Percentiles rank a stretch among this genome's conserved stretches.
phyloP scores from a whole-genome alignment of 2,888 invertebrate genomes.

The Baronia brevicornis region DNA sequence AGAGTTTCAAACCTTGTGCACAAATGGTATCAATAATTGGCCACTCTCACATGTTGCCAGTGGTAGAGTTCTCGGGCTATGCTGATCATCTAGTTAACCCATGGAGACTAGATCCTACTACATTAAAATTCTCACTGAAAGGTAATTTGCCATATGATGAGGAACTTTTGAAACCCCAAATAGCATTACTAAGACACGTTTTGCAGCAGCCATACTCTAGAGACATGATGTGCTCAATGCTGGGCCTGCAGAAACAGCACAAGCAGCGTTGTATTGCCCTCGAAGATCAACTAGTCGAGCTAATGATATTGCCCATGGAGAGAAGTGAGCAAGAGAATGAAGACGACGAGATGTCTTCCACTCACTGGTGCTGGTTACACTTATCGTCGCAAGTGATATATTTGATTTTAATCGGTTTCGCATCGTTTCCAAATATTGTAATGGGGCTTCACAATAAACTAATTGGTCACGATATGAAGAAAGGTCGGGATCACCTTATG shows the following conservation, averaged over 20 bases:
- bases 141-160: conserved; percentile 91
- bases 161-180: conserved; percentile 91
- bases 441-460: conserved; percentile 90
- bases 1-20: conserved; percentile 93
- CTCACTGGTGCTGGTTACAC: conserved; percentile 94
- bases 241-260: conserved; percentile 94
- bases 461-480: conserved; percentile 85
- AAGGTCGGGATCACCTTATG: conserved; percentile 98
- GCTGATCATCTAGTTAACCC: conserved; percentile 92
- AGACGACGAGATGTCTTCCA: conserved; percentile 77
- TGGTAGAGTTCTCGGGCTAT: conserved; percentile 94
- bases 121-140: conserved; percentile 78
- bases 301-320: conserved; percentile 94
- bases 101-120: conserved; percentile 93
- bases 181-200: conserved; percentile 89
- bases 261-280: conserved; percentile 91
- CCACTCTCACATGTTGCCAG: conserved; percentile 92
- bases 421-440: conserved; percentile 94
- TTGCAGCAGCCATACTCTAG: conserved; percentile 96
- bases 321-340: conserved; percentile 83
- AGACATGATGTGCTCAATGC: conserved; percentile 96
- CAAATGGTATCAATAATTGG: conserved; percentile 97
- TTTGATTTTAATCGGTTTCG: conserved; percentile 95
- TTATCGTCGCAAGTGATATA: conserved; percentile 95
- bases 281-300: conserved; percentile 94